Evolutionary conservation across 2,113 vertebrate genomes (phyloP).

Genomic region (Chrysochloris asiatica): DNA sequence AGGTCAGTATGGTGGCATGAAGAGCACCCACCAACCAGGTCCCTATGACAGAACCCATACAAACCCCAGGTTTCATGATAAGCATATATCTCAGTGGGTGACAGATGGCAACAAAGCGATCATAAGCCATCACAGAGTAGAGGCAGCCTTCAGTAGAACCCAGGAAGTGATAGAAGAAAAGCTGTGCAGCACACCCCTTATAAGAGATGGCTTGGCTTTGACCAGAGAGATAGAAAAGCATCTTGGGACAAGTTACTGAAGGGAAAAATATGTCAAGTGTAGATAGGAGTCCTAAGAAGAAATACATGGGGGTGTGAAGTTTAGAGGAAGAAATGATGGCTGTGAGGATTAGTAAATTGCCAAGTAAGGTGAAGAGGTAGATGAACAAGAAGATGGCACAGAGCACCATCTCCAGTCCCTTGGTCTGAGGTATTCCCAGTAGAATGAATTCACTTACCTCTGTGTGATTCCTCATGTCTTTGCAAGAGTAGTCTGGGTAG

Average conservation of each 20-base stretch:
- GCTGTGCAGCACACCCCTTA: slow-evolving; percentile 44
- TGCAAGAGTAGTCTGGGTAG: not conserved
- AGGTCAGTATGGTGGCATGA: not conserved
- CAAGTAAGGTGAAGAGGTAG: slow-evolving; percentile 44
- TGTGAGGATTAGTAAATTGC: slow-evolving; percentile 55
- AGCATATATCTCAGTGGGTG: slow-evolving; percentile 63
- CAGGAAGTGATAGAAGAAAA: slow-evolving; percentile 72
- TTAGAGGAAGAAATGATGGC: slow-evolving; percentile 20
- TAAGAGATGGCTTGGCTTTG: slow-evolving; percentile 52
- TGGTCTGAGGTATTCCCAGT: slow-evolving; percentile 43
- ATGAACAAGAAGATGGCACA: slow-evolving; percentile 21
- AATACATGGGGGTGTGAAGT: slow-evolving; percentile 65
- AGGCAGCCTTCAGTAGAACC: slow-evolving; percentile 61
- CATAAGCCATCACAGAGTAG: slow-evolving; percentile 71
- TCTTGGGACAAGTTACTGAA: slow-evolving; percentile 42
- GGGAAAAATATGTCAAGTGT: slow-evolving; percentile 31
- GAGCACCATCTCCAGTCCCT: slow-evolving; percentile 5
- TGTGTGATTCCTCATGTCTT: not conserved
- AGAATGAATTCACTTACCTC: slow-evolving; percentile 49
- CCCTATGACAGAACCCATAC: not conserved
- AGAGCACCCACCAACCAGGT: not conserved
- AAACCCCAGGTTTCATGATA: slow-evolving; percentile 64
- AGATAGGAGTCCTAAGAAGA: slow-evolving; percentile 59
- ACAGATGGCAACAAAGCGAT: slow-evolving; percentile 72
- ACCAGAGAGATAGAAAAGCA: slow-evolving; percentile 62